Percentiles rank a stretch among this genome's conserved stretches.
Conservation (phyloP, 2,113 vertebrate species). For the Sisor rabdophorus region DNA sequence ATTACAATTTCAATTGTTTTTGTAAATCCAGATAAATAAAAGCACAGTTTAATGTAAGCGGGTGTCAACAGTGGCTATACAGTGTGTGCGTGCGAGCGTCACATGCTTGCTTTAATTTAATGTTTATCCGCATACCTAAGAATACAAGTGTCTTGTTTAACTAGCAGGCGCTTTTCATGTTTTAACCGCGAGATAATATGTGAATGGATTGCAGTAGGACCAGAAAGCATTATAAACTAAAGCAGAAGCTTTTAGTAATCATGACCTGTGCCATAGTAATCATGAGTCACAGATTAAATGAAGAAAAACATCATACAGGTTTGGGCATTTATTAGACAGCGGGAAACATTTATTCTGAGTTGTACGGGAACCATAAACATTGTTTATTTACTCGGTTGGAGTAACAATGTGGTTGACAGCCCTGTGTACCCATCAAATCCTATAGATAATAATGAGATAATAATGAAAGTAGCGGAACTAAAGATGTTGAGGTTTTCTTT, state of each 20-base stretch:
- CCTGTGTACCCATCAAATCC: not conserved
- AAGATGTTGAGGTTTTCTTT: too few species aligned
- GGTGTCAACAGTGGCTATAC: not conserved
- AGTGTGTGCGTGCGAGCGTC: too few species aligned
- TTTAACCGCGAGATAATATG: not conserved
- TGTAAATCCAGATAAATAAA: not conserved
- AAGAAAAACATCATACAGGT: not conserved
- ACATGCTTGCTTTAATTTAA: not conserved
- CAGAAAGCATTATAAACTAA: not conserved
- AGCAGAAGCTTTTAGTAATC: not conserved
- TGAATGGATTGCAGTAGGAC: not conserved
- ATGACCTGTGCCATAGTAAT: not conserved
- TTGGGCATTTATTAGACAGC: not conserved
- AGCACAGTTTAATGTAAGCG: not conserved
- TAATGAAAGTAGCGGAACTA: too few species aligned
- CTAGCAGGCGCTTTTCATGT: not conserved
- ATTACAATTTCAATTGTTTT: not conserved
- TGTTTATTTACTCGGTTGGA: not conserved
- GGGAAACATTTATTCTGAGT: too few species aligned
- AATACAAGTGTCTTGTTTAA: not conserved
- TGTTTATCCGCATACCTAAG: not conserved
- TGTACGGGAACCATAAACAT: not conserved
- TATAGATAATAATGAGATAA: too few species aligned
- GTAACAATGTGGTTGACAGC: not conserved
- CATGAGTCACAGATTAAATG: not conserved